phyloP scores from a whole-genome alignment of 2,797 vertebrate genomes.

The Tachyglossus aculeatus region DNA sequence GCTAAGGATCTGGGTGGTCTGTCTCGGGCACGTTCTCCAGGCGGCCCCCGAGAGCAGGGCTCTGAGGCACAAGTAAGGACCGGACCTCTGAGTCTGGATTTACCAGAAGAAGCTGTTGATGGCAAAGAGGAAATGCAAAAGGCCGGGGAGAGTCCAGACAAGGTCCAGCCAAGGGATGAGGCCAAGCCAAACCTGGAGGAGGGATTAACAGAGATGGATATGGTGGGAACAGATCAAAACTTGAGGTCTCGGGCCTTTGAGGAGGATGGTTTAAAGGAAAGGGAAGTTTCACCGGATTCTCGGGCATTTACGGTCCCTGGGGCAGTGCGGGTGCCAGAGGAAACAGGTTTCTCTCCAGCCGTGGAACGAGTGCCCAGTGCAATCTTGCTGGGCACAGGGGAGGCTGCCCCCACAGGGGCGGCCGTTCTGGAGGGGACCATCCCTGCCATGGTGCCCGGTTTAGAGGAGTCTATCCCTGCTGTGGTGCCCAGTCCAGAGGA shows the following conservation, averaged over 20 bases:
- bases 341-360: neutral
- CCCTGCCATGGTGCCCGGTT: no score
- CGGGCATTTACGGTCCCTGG: no score
- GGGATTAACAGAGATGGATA: neutral
- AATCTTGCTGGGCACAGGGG: neutral
- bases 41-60: constrained; percentile 21
- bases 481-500: rapidly evolving
- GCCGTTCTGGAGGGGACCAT: neutral
- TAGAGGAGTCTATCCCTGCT: neutral
- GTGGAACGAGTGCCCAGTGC: neutral
- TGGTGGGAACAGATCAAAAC: constrained; percentile 7
- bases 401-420: neutral
- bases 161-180: no score
- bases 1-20: neutral
- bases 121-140: neutral
- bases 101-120: constrained; percentile 2
- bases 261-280: constrained; percentile 10
- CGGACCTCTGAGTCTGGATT: neutral
- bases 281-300: constrained; percentile 4
- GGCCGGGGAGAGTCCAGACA: no score
- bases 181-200: neutral
- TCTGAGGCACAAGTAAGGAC: neutral
- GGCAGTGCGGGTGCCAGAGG: neutral
- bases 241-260: constrained; percentile 6
- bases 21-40: constrained; percentile 3